Conservation (phyloP, 92 coral and sea anemone species). For the Heliopora coerulea region DNA sequence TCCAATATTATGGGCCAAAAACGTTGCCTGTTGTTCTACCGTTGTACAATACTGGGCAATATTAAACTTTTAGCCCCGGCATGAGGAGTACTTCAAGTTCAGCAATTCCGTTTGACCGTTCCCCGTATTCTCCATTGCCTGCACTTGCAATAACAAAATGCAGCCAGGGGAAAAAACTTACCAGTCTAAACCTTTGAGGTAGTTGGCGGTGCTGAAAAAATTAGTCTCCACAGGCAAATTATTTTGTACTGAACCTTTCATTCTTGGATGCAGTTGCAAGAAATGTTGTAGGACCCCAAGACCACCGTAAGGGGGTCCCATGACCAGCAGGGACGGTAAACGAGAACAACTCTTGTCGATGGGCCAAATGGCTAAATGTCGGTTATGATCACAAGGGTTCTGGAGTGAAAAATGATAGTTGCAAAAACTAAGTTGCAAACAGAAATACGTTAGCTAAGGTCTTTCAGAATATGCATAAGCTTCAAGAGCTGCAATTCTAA, state of each 20-base stretch:
- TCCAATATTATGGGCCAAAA: no score
- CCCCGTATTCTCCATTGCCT: no score
- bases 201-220: constrained; percentile 88
- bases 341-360: constrained; percentile 79
- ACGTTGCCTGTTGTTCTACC: no score
- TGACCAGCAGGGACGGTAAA: constrained; percentile 83
- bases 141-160: no score
- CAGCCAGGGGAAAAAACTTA: constrained; percentile 59
- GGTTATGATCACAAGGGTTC: constrained; percentile 89
- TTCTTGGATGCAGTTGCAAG: constrained; percentile 74
- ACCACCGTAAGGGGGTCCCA: constrained; percentile 97
- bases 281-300: constrained; percentile 70
- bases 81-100: no score
- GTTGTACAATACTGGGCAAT: no score
- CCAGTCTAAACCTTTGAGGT: constrained; percentile 94
- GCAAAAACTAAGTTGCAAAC: not conserved
- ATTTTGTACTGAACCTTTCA: constrained; percentile 52
- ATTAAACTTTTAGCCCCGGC: no score
- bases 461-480: no score
- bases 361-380: constrained; percentile 95
- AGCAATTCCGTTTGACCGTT: no score
- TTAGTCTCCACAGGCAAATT: constrained; percentile 58
- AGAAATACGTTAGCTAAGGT: no score
- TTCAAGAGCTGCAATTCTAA: no score
- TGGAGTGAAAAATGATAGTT: constrained; percentile 6